A percentile compares a stretch with the other conserved stretches of the same genome.
phyloP scores from a whole-genome alignment of 1,140 invertebrate species.

The Paraescarpia echinospica region DNA sequence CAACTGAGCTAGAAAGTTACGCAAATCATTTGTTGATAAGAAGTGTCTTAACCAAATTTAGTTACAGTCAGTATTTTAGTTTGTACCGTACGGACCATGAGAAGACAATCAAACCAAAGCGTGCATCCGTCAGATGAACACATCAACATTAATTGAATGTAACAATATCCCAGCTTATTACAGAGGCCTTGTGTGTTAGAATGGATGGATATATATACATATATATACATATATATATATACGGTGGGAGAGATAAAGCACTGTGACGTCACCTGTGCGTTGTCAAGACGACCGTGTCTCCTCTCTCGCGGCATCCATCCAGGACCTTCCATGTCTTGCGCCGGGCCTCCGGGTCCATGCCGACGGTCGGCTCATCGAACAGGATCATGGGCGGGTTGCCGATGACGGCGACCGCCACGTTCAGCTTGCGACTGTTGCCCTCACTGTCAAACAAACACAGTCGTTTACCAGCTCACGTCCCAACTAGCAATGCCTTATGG shows the following conservation, averaged over 20 bases:
- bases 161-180: too few relatives aligned
- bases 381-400: conserved; percentile 57
- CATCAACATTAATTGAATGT: too few relatives aligned
- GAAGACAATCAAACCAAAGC: too few relatives aligned
- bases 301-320: not conserved
- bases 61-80: too few relatives aligned
- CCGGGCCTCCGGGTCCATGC: conserved; percentile 60
- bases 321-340: conserved; percentile 57
- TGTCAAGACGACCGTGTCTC: not conserved
- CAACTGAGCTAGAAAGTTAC: too few relatives aligned
- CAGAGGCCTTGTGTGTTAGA: too few relatives aligned
- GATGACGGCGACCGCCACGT: conserved; percentile 86
- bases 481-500: not conserved
- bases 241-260: not conserved
- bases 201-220: too few relatives aligned
- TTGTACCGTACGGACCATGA: too few relatives aligned
- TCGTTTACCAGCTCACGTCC: not conserved
- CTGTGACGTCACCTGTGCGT: not conserved
- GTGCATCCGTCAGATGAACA: too few relatives aligned
- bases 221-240: too few relatives aligned
- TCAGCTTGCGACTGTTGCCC: conserved; percentile 93
- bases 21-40: too few relatives aligned
- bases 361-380: conserved; percentile 59
- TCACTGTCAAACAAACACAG: conserved; percentile 62
- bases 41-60: too few relatives aligned